Conservation (phyloP, 2,113 vertebrate genomes). For the Oreochromis tanganicae region DNA sequence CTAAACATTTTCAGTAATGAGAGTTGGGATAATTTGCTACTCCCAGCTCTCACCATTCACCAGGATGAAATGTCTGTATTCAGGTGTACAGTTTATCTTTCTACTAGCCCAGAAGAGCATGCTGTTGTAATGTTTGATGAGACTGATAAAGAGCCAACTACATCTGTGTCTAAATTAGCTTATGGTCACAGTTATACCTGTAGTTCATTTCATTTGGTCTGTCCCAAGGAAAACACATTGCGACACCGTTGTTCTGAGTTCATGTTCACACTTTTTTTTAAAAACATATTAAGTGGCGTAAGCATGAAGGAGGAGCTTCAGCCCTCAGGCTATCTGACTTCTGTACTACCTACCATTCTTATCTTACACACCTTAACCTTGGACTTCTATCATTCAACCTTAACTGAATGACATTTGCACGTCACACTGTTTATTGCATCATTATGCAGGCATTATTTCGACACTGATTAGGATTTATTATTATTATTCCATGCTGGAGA, state of each 20-base stretch:
- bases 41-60: not conserved
- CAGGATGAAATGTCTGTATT: not conserved
- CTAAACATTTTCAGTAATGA: not conserved
- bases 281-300: not conserved
- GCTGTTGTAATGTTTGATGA: not conserved
- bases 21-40: not conserved
- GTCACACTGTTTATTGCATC: not conserved
- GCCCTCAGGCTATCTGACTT: not conserved
- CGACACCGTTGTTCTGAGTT: not conserved
- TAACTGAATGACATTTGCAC: not conserved
- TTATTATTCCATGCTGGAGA: not conserved
- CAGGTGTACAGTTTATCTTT: not conserved
- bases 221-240: not conserved
- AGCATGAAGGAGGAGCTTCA: not conserved
- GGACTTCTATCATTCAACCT: not conserved
- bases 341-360: not conserved
- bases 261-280: not conserved
- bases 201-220: not conserved
- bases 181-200: not conserved
- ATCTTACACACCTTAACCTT: not conserved
- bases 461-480: not conserved
- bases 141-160: not conserved
- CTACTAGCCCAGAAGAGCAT: not conserved
- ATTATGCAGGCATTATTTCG: not conserved
- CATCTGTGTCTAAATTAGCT: not conserved